Base-by-base conservation (phyloP, 2,113 vertebrate genomes). In the Callaeas wilsoni region DNA sequence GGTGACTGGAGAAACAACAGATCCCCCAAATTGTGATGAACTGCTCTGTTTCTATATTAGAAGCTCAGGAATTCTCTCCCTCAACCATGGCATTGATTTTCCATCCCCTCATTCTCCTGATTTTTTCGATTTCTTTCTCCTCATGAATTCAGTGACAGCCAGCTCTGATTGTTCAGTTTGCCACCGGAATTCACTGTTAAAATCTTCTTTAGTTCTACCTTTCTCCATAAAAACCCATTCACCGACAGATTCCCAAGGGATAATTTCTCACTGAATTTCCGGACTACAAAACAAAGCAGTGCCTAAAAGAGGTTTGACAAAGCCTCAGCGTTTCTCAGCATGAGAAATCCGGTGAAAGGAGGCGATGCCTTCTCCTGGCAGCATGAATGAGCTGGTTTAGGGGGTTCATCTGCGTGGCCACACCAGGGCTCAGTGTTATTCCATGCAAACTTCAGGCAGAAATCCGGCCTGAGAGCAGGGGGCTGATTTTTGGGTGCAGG, bases 401-500 rank as follows among this genome's bases (percentile, higher is more conserved):
- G 30, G 69, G 60, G 77, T 81, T 67, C 44, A 74, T 35, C 69
- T 3, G 32, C 1, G 11, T 1, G 15, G 16, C 26, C 46, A 19
- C 17, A 2, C 46, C 30, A 30, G 44, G 71, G 49, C 18, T 53
- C 9, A 4, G 6, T 15, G 39, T 12, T 16, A 65, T 15, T 47
- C 88, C 80, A 10, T 1, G 32, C 12, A 42, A 82, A 64, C 11
- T 10, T 3, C 52, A 1, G 39, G 39, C 29, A 23, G 9, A 69
- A 35, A 9, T 1, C 76, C 47, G 53, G 4, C 18, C 33, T 5
- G 67, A 14, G 29, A 57, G 64, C 29, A 26, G 56, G 13, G 53
- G 33, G 78, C 7, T 16, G 64, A 42, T 17, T 41, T 18, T 0
- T 3, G 11, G 47, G 2, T 0, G 4, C 30, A 2, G 18, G 9